These are phyloP conservation scores for Clytia hemisphaerica DNA, from an alignment of 30 jellyfish, hydroid and myxozoan genomes.

Conservation along the genomic window DNA sequence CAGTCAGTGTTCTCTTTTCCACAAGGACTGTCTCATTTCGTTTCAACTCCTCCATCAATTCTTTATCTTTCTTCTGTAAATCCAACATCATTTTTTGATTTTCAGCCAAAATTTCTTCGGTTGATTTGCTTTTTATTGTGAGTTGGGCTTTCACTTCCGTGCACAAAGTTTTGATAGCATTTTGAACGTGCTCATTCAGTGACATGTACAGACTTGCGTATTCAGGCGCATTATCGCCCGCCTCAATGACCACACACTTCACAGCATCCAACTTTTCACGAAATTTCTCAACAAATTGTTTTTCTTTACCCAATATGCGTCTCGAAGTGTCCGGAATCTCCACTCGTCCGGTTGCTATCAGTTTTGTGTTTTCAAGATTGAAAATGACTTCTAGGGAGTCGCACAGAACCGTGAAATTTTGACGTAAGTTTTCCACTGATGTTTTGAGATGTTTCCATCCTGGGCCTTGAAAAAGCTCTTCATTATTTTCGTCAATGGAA, in stretches of 20 bases:
- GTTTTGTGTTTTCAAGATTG: constrained; percentile 2
- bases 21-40: neutral
- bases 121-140: neutral
- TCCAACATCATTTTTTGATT: neutral
- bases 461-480: constrained; percentile 2
- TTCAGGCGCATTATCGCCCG: neutral
- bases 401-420: constrained; percentile 1
- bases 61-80: neutral
- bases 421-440: neutral
- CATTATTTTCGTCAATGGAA: no score
- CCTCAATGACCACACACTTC: neutral
- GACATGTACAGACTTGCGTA: neutral
- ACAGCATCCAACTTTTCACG: neutral
- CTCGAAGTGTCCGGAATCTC: constrained; percentile 16
- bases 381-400: neutral
- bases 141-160: neutral
- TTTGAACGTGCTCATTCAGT: neutral
- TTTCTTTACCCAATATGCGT: constrained; percentile 1
- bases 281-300: neutral
- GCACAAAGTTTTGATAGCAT: neutral
- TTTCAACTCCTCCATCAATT: neutral
- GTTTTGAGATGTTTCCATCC: constrained; percentile 5
- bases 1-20: neutral
- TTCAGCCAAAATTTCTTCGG: neutral
- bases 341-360: constrained; percentile 1